Percentiles rank a stretch among this genome's conserved stretches.
Conservation (phyloP, 2,888 invertebrate genomes). For the Andrena minutula region DNA sequence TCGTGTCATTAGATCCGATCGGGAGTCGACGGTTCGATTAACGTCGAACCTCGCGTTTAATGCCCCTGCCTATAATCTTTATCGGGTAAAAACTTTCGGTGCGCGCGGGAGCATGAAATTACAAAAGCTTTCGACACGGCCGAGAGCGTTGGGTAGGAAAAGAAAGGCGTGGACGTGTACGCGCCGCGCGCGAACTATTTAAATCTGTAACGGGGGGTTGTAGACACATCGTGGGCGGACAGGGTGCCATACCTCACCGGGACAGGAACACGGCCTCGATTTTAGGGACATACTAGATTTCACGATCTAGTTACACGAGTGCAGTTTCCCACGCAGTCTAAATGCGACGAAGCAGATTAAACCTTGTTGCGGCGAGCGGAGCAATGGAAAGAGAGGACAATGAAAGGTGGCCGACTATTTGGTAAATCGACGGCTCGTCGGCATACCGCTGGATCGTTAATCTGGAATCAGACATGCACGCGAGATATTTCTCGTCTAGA, state of each 20-base stretch:
- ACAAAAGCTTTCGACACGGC: slow-evolving; percentile 45
- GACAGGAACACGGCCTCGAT: slow-evolving; percentile 76
- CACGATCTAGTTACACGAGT: slow-evolving; percentile 74
- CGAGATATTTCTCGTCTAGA: background rate
- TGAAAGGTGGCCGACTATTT: slow-evolving; percentile 66
- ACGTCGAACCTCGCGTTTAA: slow-evolving; percentile 31
- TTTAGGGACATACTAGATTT: slow-evolving; percentile 75
- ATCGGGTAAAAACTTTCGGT: slow-evolving; percentile 29
- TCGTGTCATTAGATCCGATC: slow-evolving; percentile 37
- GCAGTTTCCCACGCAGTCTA: slow-evolving; percentile 76
- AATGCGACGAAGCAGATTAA: slow-evolving; percentile 78
- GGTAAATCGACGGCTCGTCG: slow-evolving; percentile 48
- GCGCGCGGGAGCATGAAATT: slow-evolving; percentile 64
- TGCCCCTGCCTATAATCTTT: slow-evolving; percentile 46
- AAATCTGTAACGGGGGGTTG: slow-evolving; percentile 71
- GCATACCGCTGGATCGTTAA: slow-evolving; percentile 8
- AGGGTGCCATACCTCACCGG: slow-evolving; percentile 68
- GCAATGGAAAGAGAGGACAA: slow-evolving; percentile 64
- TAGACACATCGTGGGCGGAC: slow-evolving; percentile 72
- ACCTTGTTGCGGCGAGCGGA: slow-evolving; percentile 73
- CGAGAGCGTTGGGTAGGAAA: slow-evolving; percentile 4
- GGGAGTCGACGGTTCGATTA: slow-evolving; percentile 47
- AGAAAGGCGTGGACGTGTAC: slow-evolving; percentile 38
- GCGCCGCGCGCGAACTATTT: slow-evolving; percentile 65
- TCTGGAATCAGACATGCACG: background rate